Evolutionary conservation across 1,140 invertebrate genomes (phyloP), one percentile per base, ranked within the genome.

Genomic region (Drosophila kanapiae): DNA sequence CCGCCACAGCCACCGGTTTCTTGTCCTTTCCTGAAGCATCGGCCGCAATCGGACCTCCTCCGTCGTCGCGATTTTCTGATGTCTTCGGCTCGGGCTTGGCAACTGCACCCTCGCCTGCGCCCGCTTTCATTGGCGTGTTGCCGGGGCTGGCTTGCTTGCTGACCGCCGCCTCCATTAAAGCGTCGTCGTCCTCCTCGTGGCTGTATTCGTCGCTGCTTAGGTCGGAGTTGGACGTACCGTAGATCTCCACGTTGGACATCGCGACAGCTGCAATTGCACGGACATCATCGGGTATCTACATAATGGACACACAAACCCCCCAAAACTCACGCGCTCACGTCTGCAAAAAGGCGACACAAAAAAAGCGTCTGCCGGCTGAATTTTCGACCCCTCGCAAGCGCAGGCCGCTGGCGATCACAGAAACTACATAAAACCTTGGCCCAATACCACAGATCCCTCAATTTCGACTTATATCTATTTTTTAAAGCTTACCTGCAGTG

Each of bases 201-300:
- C 75, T 74, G 38, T 90, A 90, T 61, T 90, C 85, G 60, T 90
- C 86, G 71, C 75, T 86, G 47, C 86, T 91, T 23, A 91, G 38
- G 16, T 90, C 64, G 27, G 84, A 87, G 40, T 85, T 74, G 11
- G 81, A 84, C 6, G 77, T 79, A 40, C 85, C 85, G 69, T 87
- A 87, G 31, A 87, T 88, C 56, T 87, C 84, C 42, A 87, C 67
- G 64, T 88, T 79, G 63, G 83, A 42, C 84, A 87, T 86, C 14
- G 40, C 29, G 48, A 11, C 40, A 38, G 43, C 40, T 71, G 68
- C 47, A 69, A 58, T 11, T 59, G 31, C 23, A 72, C 29, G 67
- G 62, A 45, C 62, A 56, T 13, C 43, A 23, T 74, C 54, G 60
- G 65, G 58, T 68, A 63, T 68, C 35, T 74, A 72, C 58, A 47